Evolutionary conservation across 2,113 vertebrate species (phyloP), one percentile per base, ranked within the genome.

Genomic region (Ceyx margarethae): DNA sequence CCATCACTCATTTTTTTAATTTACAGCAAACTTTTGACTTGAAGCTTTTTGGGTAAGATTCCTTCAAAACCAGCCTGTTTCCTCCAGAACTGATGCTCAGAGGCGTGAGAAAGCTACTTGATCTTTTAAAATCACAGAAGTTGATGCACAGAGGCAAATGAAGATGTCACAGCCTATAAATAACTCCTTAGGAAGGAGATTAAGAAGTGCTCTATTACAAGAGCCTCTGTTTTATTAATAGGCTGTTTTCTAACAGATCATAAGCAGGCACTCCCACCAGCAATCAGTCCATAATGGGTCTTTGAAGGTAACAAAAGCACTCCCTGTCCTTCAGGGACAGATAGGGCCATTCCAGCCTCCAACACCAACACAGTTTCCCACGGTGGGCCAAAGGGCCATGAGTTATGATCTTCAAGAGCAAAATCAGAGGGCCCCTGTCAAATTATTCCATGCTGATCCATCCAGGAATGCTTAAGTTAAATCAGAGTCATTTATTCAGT

Each of bases 161-260:
- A 93, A 95, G 91, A 93, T 92, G 87, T 85, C 78, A 82, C 35
- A 67, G 61, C 35, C 96, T 95, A 96, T 91, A 96, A 96, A 96
- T 96, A 96, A 60, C 92, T 58, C 87, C 81, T 82, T 37, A 95
- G 94, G 89, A 94, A 92, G 81, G 88, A 92, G 86, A 96, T 93
- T 87, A 93, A 91, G 81, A 82, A 82, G 87, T 48, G 75, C 82
- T 93, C 90, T 86, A 78, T 88, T 91, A 88, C 78, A 92, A 92
- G 91, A 91, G 75, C 11, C 62, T 89, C 89, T 89, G 89, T 85
- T 90, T 94, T 95, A 93, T 93, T 95, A 95, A 94, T 95, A 93
- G 91, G 89, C 87, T 95, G 96, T 93, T 96, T 96, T 95, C 96
- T 85, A 94, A 94, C 89, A 87, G 92, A 93, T 82, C 81, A 81